phyloP scores from a whole-genome alignment of 2,113 vertebrate genomes.

The Mormoops blainvillei region DNA sequence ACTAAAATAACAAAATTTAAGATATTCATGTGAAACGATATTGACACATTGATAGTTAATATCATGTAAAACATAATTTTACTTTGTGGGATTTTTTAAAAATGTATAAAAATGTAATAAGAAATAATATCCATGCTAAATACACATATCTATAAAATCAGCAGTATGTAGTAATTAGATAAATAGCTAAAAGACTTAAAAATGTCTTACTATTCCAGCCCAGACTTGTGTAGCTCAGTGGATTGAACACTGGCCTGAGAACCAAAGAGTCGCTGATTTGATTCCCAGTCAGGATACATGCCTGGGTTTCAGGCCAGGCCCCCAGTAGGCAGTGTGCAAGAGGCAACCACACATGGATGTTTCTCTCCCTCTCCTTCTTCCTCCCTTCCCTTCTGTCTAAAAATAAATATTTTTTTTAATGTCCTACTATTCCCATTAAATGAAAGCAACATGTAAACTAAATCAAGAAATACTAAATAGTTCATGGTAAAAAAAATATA shows the following conservation, averaged over 20 bases:
- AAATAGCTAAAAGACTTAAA: background rate
- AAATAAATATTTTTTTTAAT: too few species aligned
- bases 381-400: too few species aligned
- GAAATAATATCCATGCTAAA: background rate
- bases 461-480: background rate
- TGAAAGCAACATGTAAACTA: background rate
- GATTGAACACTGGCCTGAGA: too few species aligned
- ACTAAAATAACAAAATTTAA: background rate
- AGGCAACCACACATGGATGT: too few species aligned
- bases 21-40: background rate
- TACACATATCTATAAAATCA: background rate
- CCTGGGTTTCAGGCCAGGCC: too few species aligned
- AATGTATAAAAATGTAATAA: background rate
- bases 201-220: background rate
- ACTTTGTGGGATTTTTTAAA: background rate
- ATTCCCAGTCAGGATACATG: too few species aligned
- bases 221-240: too few species aligned
- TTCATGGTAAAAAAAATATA: background rate
- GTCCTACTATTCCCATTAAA: background rate
- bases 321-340: too few species aligned
- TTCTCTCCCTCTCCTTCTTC: too few species aligned
- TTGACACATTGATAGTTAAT: background rate
- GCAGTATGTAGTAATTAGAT: background rate
- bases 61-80: background rate
- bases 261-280: too few species aligned